Conservation (phyloP, 2,113 vertebrate species). For the Alethe diademata region DNA sequence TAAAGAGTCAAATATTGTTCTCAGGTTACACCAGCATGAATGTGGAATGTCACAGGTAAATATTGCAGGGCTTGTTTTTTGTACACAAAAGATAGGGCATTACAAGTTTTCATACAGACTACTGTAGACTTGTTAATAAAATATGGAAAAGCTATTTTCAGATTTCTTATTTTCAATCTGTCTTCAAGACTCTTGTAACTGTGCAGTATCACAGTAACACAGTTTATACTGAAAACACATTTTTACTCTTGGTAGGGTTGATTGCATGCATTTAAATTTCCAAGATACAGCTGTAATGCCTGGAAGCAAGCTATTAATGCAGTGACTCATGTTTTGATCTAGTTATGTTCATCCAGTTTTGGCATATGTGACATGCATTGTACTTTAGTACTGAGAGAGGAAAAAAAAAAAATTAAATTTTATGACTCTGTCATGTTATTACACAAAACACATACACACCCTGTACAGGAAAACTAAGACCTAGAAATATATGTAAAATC, state of each 20-base stretch:
- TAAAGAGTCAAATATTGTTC: background rate
- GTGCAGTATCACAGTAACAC: background rate
- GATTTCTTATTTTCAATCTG: background rate
- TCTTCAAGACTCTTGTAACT: background rate
- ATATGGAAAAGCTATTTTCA: background rate
- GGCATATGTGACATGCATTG: background rate
- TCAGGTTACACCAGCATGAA: background rate
- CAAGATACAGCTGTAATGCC: background rate
- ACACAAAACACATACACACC: background rate
- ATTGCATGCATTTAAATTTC: constrained; percentile 7
- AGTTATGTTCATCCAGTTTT: background rate
- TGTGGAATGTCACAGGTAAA: background rate
- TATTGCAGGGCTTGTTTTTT: background rate
- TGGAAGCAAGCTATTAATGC: background rate
- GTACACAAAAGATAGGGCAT: background rate
- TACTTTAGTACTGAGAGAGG: background rate
- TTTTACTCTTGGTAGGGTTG: background rate
- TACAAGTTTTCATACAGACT: background rate
- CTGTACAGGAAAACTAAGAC: background rate
- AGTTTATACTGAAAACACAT: background rate
- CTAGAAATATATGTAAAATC: background rate
- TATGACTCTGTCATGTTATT: background rate
- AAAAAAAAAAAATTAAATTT: background rate
- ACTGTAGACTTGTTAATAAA: background rate
- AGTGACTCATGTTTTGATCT: constrained; percentile 4